Conservation (phyloP, 2,797 vertebrate genomes). For the Myotis myotis region DNA sequence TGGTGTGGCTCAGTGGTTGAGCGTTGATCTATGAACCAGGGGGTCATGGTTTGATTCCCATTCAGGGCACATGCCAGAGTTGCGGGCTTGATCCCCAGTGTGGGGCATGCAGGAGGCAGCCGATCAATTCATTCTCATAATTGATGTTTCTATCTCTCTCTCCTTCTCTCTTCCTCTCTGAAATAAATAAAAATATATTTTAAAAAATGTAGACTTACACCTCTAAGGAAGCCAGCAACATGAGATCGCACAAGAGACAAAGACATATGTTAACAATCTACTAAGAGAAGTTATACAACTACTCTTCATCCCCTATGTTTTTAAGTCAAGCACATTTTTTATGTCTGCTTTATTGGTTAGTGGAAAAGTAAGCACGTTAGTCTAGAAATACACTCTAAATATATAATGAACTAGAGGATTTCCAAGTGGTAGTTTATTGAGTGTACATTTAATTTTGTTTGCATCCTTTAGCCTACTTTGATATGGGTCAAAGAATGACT, state of each 20-base stretch:
- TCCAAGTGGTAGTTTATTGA: neutral
- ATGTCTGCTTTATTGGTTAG: neutral
- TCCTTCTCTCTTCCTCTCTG: too few relatives aligned
- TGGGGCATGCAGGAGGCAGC: too few relatives aligned
- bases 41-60: too few relatives aligned
- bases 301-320: neutral
- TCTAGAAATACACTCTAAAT: constrained; percentile 34
- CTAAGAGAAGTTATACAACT: neutral
- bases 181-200: too few relatives aligned
- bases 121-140: too few relatives aligned
- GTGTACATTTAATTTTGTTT: constrained; percentile 4
- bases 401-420: neutral
- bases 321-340: neutral
- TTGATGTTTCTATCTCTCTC: too few relatives aligned
- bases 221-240: neutral
- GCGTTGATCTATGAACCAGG: too few relatives aligned
- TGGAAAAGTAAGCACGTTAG: neutral
- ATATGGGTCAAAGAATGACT: neutral
- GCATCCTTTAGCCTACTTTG: neutral
- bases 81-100: too few relatives aligned
- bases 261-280: neutral
- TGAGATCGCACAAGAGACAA: neutral
- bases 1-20: too few relatives aligned
- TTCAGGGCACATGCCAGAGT: too few relatives aligned
- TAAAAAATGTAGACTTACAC: neutral